Base-by-base conservation (phyloP, 2,797 vertebrate genomes). In the Thamnophis elegans region DNA sequence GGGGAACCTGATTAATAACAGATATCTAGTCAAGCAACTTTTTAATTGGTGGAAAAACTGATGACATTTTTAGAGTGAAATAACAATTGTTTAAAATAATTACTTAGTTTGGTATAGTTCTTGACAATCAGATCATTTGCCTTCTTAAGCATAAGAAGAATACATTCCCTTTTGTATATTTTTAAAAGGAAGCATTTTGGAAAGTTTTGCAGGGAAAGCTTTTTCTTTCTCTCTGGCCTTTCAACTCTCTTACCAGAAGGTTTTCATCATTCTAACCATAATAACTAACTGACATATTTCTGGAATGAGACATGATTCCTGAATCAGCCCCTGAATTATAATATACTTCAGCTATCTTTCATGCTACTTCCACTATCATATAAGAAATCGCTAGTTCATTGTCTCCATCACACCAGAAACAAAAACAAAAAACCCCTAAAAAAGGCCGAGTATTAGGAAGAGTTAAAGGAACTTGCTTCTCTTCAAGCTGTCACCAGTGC, bases 211-310 rank as follows among this genome's bases (percentile, higher is more conserved):
- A 68, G n/a, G 87, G 60, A 94, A n/a, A 58, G 90, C 0, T 5
- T 1, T 3, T 85, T 86, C 93, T 90, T 91, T 65, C 51, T 13
- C 53, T n/a, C 85, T 92, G 78, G 78, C 78, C 42, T 93, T 93
- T 93, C 58, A 92, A 91, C 73, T 89, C 53, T 92, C 55, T 93
- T 53, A 91, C 54, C 85, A 95, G 93, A 94, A 94, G 89, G 60
- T 92, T 97, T 96, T 94, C 92, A 68, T 95, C 90, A 60, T 54
- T 93, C 55, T 95, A 1, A 4, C 91, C 25, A 0, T 93, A 91
- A 93, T 53, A 92, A 62, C 36, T 93, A 32, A 93, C 93, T 94
- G 94, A 94, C 65, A 25, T 53, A 60, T 96, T 97, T 96, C 91
- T 96, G 89, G 92, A 95, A 89, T 92, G 90, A 92, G 1, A 0